Conservation (phyloP, 2,113 vertebrate species). For the Ariopsis seemanni region DNA sequence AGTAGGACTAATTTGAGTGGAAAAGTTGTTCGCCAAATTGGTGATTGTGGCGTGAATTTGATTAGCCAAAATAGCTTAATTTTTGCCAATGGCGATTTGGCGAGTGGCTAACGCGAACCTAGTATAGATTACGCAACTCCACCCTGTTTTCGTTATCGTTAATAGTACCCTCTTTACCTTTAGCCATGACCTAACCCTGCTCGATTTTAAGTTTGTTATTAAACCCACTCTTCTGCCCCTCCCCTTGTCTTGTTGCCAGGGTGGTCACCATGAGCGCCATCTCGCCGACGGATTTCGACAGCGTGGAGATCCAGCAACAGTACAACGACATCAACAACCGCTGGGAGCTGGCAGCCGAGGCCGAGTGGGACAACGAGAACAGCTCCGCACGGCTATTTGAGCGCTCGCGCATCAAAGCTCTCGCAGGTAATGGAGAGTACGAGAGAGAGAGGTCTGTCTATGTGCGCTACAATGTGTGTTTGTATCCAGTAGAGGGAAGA, state of each 20-base stretch:
- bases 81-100: no score
- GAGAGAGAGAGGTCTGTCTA: conserved; percentile 1
- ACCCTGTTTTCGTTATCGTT: no score
- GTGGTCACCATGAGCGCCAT: conserved; percentile 83
- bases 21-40: no score
- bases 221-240: not conserved
- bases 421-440: conserved; percentile 78
- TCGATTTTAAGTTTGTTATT: not conserved
- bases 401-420: conserved; percentile 89
- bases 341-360: conserved; percentile 87
- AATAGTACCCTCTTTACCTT: no score
- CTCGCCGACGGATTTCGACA: conserved; percentile 91
- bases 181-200: no score
- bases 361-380: conserved; percentile 93
- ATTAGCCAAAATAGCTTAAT: no score
- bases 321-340: conserved; percentile 96
- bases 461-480: conserved; percentile 58
- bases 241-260: conserved; percentile 37
- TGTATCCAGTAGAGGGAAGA: conserved; percentile 72
- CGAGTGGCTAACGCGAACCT: no score
- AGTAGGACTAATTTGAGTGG: no score
- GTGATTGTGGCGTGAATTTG: no score
- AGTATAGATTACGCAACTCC: no score
- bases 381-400: conserved; percentile 92
- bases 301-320: conserved; percentile 93